These are phyloP conservation scores for Numenius phaeopus DNA, from an alignment of 2,797 vertebrate species.

Conservation along the genomic window DNA sequence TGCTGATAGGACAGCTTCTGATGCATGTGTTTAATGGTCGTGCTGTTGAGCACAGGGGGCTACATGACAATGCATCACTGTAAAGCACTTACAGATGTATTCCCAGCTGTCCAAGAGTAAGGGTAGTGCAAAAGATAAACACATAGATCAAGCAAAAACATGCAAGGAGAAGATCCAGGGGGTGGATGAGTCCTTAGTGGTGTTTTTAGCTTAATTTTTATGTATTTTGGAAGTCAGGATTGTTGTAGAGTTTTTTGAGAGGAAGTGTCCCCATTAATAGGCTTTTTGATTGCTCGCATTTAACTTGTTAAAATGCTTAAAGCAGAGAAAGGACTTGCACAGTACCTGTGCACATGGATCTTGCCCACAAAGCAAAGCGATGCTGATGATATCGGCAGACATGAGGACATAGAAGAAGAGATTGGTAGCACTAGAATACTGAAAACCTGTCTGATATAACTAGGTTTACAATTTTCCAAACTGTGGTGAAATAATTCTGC, in stretches of 20 bases:
- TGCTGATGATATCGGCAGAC: neutral
- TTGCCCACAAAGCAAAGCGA: neutral
- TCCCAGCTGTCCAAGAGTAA: neutral
- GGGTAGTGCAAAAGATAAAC: neutral
- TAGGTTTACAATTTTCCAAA: neutral
- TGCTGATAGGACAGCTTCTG: neutral
- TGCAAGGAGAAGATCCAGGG: neutral
- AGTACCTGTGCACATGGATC: neutral
- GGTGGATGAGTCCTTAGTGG: neutral
- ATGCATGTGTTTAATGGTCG: neutral
- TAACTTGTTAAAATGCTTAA: neutral
- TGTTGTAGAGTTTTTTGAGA: neutral
- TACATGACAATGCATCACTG: fast-evolving
- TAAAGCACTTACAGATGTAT: neutral
- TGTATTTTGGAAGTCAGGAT: neutral
- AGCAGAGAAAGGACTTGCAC: neutral
- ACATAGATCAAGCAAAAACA: neutral
- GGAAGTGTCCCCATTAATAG: neutral
- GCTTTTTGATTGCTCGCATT: neutral
- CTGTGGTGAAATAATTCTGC: neutral
- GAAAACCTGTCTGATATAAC: neutral
- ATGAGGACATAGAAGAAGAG: neutral
- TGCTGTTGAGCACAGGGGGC: neutral
- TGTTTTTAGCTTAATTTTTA: neutral
- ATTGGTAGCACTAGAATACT: neutral